Conservation (phyloP, 2,113 vertebrate species). For the Solea senegalensis region DNA sequence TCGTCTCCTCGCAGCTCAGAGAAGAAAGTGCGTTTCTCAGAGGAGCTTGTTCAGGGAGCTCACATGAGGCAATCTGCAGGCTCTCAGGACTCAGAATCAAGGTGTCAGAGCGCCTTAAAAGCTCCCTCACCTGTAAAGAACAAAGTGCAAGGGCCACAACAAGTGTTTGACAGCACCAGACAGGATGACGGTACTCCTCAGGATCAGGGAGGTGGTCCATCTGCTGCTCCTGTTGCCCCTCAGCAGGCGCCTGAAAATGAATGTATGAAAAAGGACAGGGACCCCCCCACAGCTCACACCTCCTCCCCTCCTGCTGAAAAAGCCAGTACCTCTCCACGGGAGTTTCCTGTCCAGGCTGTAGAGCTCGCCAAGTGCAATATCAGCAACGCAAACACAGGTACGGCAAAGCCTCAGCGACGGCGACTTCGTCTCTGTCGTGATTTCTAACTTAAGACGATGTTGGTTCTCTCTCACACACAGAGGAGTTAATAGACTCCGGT, state of each 20-base stretch:
- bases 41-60: conserved; percentile 63
- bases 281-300: conserved; percentile 12
- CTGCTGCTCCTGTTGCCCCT: conserved; percentile 24
- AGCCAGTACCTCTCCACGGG: conserved; percentile 35
- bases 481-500: conserved; percentile 75
- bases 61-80: conserved; percentile 21
- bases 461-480: conserved; percentile 61
- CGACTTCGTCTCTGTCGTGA: neutral
- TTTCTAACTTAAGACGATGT: neutral
- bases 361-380: conserved; percentile 72
- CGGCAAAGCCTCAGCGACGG: neutral
- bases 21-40: conserved; percentile 81
- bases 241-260: conserved; percentile 45
- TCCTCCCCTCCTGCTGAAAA: conserved; percentile 38
- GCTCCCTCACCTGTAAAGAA: conserved; percentile 45
- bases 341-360: conserved; percentile 43
- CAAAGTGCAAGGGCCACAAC: conserved; percentile 9
- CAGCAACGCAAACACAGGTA: conserved; percentile 75
- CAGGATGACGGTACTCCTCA: conserved; percentile 35
- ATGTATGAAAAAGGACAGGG: conserved; percentile 43
- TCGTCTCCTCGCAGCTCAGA: conserved; percentile 49
- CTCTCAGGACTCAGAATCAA: conserved; percentile 52
- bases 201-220: conserved; percentile 40
- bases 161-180: conserved; percentile 26
- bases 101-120: conserved; percentile 37